phyloP scores from a whole-genome alignment of 2,113 vertebrate species.

The Centropus unirufus region DNA sequence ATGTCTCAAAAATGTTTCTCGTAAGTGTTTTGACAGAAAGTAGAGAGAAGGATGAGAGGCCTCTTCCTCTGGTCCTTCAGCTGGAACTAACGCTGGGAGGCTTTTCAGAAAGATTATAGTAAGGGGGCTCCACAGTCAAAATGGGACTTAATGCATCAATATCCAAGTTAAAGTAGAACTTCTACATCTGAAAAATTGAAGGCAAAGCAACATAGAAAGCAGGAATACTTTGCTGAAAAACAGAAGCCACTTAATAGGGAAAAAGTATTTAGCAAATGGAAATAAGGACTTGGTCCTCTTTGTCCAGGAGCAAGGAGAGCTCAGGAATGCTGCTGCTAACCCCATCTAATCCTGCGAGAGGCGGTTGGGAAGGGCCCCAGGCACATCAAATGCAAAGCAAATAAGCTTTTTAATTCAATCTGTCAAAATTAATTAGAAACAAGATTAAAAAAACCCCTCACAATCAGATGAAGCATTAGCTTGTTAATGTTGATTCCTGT shows the following conservation, averaged over 20 bases:
- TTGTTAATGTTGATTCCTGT: slow-evolving; percentile 23
- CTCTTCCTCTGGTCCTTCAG: slow-evolving; percentile 21
- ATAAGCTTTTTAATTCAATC: slow-evolving; percentile 47
- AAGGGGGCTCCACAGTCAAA: not conserved
- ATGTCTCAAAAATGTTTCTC: slow-evolving; percentile 34
- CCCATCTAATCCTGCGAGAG: not conserved
- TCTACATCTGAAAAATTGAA: not conserved
- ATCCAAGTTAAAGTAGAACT: not conserved
- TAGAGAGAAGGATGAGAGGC: not conserved
- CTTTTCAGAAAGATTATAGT: not conserved
- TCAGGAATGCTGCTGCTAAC: not conserved
- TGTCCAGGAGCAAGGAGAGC: not conserved
- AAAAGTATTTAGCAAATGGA: not conserved
- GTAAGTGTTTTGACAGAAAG: slow-evolving; percentile 58
- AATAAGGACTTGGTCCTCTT: not conserved
- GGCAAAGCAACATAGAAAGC: not conserved
- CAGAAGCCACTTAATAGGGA: not conserved
- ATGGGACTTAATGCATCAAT: not conserved
- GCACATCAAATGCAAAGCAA: not conserved
- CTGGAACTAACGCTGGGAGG: slow-evolving; percentile 15
- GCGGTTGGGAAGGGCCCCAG: not conserved
- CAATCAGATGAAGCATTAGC: slow-evolving; percentile 35
- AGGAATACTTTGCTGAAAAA: not conserved
- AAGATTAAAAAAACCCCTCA: not conserved
- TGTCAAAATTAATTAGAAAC: slow-evolving; percentile 56